Evolutionary conservation across 2,797 vertebrate genomes (phyloP).

Genomic region (Amphiprion clarkii): DNA sequence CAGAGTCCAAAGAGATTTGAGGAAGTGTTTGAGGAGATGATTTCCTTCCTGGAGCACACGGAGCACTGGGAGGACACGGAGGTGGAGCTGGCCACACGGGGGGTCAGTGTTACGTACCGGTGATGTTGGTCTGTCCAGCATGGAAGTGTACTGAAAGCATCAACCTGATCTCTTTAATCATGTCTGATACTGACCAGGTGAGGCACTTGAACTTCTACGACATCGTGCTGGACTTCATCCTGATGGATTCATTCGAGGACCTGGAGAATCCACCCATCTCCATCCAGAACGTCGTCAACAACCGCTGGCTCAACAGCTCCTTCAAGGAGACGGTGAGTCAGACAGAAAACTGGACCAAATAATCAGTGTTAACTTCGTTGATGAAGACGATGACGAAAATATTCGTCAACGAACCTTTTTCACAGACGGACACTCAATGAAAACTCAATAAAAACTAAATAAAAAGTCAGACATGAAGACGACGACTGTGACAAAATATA

Average conservation of each 20-base stretch:
- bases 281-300: conserved; percentile 97
- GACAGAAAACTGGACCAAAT: too few species aligned
- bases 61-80: conserved; percentile 95
- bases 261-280: conserved; percentile 97
- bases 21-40: conserved; percentile 97
- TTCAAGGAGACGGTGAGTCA: conserved; percentile 96
- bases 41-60: conserved; percentile 91
- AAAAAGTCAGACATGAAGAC: too few species aligned
- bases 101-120: conserved; percentile 79
- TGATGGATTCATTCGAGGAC: conserved; percentile 99
- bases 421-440: neutral
- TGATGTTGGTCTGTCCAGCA: too few species aligned
- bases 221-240: conserved; percentile 96
- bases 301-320: conserved; percentile 96
- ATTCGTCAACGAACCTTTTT: neutral
- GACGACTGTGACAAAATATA: too few species aligned
- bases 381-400: too few species aligned
- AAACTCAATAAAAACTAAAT: neutral
- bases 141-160: neutral
- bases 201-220: conserved; percentile 98
- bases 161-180: rapidly evolving
- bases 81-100: conserved; percentile 92
- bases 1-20: conserved; percentile 97
- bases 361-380: too few species aligned
- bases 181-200: conserved; percentile 81